Conservation (phyloP, 2,888 invertebrate species). For the Terebella lapidaria region DNA sequence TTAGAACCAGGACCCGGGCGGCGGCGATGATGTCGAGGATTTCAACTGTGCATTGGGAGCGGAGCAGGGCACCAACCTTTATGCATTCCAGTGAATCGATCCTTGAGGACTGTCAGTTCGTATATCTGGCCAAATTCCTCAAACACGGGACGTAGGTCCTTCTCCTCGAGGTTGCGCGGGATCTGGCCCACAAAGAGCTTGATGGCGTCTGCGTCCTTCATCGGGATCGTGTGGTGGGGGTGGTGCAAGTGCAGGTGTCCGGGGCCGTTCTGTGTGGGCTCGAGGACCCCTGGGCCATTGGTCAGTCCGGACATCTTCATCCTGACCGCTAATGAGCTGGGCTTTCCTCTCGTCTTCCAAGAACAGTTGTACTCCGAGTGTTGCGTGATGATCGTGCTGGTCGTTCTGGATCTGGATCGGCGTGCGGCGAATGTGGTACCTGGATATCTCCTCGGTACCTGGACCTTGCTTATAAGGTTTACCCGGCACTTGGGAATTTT, state of each 20-base stretch:
- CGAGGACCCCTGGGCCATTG: background rate
- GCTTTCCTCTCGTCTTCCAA: too few relatives aligned
- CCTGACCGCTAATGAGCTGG: too few relatives aligned
- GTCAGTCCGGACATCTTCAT: conserved; percentile 1
- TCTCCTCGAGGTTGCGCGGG: conserved; percentile 81
- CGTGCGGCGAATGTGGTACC: too few relatives aligned
- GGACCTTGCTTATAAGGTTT: too few relatives aligned
- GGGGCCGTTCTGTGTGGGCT: conserved; percentile 1
- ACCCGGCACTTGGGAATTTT: too few relatives aligned
- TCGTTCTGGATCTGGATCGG: too few relatives aligned
- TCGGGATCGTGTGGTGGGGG: conserved; percentile 22
- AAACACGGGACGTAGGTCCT: conserved; percentile 81
- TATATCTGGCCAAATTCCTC: conserved; percentile 90
- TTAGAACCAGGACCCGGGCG: too few relatives aligned
- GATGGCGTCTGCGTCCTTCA: conserved; percentile 61
- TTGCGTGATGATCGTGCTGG: too few relatives aligned
- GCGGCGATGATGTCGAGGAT: too few relatives aligned
- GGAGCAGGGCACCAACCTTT: conserved; percentile 66
- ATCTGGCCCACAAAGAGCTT: conserved; percentile 92
- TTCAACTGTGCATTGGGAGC: too few relatives aligned
- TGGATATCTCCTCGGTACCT: too few relatives aligned
- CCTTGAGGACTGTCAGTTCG: conserved; percentile 89
- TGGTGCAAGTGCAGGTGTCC: background rate
- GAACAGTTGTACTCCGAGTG: too few relatives aligned
- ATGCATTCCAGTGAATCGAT: conserved; percentile 91